Base-by-base conservation (phyloP, 2,888 invertebrate genomes). In the Lithophane ornitopus region DNA sequence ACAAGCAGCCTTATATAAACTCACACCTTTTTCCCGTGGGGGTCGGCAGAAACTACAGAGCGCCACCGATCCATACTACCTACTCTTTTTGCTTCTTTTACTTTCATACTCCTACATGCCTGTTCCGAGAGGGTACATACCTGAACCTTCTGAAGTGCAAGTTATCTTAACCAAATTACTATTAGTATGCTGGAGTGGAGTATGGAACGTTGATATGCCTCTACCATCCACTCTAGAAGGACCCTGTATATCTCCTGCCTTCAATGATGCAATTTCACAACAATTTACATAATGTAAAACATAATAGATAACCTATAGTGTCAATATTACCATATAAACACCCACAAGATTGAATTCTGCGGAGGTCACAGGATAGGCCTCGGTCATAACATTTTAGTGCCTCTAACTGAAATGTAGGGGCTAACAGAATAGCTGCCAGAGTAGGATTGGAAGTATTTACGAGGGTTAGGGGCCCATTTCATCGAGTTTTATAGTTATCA, bases 341-440 rank as follows among this genome's bases (percentile, higher is more conserved):
- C 54, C 84, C 65, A 70, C 80, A 4, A 67, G 73, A 84, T 79
- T 70, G 73, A 62, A 84, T 84, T 73, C 84, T 41, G 28, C n/a
- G 0, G 16, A 67, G 81, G 84, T 80, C 84, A 66, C 58, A n/a
- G 41, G 12, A 66, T 3, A 76, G 26, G 61, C 69, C 66, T 26
- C 22, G 46, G 73, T 66, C 69, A 66, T 81, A 83, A 81, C 73
- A 52, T 74, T 79, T 81, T 70, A 81, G 44, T 67, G 12, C 58
- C 84, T 67, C 73, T 79, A 70, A 73, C 74, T 79, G 61, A 80
- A 71, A 77, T 73, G 56, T 70, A 56, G 58, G 26, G 12, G 49
- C 44, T 41, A 34, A 68, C 67, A 44, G 58, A 63, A 83, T 61
- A 52, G 63, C 68, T 81, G n/a, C 61, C 61, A n/a, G 39, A 46